Base-by-base conservation (phyloP, 2,888 invertebrate species). In the Cylloceria caligata region DNA sequence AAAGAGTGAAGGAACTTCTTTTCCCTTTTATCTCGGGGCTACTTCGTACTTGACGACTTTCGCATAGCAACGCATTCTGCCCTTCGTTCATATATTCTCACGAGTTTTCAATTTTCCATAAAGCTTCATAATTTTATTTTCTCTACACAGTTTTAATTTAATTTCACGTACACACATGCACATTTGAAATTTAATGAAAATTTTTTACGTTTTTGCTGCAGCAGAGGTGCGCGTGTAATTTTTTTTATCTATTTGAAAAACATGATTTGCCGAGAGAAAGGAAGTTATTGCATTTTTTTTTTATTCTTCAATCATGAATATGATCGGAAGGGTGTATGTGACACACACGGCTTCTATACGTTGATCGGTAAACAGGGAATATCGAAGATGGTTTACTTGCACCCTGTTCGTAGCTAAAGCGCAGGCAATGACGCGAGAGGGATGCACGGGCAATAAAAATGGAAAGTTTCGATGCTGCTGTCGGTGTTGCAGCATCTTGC, bases 391-490 rank as follows among this genome's bases (percentile, higher is more conserved):
- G 13, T 62, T 52, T 16, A 30, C 62, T 64, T 55, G 42, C 42
- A 52, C 30, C 16, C 39, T 11, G 45, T 49, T 52, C 49, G 19
- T 39, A 36, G 73, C 49, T 72, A 73, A 57, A 67, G 42, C 68
- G 34, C 42, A 34, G 68, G 52, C 74, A 64, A 74, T 80, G 68
- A 67, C 52, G 74, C 74, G 62, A 74, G 62, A 74, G 62, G 49
- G 68, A 80, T 62, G 74, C 68, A 42, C 45, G 62, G 55, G 68
- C 74, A 60, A 80, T 80, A 80, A 80, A 80, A 74, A 73, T 74
- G 62, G 52, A 19, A 69, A 52, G 52, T 62, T 24, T 80, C 60
- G 62, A 52, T 47, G 65, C 19, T 47, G 45, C 57, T 62, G 39
- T 39, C 19, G 5, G 39, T 13, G 39, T 60, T 42, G 16, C 27